phyloP scores from a whole-genome alignment of 1,140 invertebrate genomes.

The Trichomalopsis sarcophagae region DNA sequence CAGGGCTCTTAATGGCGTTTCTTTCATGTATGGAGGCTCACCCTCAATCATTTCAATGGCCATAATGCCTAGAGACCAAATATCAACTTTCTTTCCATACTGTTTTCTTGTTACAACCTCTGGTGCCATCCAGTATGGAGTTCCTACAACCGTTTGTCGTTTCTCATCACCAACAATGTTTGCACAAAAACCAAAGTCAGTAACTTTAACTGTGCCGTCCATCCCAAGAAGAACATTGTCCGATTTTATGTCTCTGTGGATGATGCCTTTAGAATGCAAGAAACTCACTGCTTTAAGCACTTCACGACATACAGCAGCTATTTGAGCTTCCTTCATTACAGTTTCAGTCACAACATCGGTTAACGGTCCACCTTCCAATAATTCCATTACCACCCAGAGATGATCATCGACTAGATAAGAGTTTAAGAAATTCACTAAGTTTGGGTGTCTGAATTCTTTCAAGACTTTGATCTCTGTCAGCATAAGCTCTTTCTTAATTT shows the following conservation, averaged over 20 bases:
- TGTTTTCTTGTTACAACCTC: constrained; percentile 92
- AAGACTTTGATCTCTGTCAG: constrained; percentile 96
- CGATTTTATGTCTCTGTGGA: constrained; percentile 96
- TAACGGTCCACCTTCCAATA: constrained; percentile 94
- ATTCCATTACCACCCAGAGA: constrained; percentile 96
- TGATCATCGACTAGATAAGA: constrained; percentile 92
- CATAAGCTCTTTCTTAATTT: constrained; percentile 95
- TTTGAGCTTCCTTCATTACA: constrained; percentile 97
- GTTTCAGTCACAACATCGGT: constrained; percentile 99
- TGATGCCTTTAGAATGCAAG: constrained; percentile 92
- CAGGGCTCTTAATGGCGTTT: constrained; percentile 93
- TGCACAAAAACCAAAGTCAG: constrained; percentile 98
- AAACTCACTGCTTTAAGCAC: constrained; percentile 95
- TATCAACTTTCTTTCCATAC: constrained; percentile 94
- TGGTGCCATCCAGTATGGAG: constrained; percentile 89
- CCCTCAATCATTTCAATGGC: constrained; percentile 99
- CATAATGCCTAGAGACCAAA: constrained; percentile 98
- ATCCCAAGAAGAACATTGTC: constrained; percentile 97
- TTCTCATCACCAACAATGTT: constrained; percentile 95
- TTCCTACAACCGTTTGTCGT: constrained; percentile 96
- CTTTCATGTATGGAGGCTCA: constrained; percentile 83
- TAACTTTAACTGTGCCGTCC: constrained; percentile 97
- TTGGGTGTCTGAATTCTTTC: constrained; percentile 95
- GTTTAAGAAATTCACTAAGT: constrained; percentile 97
- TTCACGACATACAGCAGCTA: constrained; percentile 95